Conservation (phyloP, 2,113 vertebrate genomes). For the Xiphophorus couchianus region DNA sequence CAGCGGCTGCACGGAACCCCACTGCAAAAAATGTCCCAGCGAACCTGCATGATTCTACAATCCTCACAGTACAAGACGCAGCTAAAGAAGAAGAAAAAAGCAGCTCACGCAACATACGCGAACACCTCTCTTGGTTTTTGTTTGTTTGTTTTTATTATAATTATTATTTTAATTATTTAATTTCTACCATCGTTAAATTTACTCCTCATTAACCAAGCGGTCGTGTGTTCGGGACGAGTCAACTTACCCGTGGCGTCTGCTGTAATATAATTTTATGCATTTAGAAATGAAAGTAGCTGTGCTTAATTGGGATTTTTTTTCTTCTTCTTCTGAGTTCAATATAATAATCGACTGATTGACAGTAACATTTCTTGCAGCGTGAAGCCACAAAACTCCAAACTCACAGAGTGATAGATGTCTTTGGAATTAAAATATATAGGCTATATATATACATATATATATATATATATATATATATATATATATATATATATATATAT, state of each 20-base stretch:
- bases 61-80: neutral
- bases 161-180: neutral
- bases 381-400: slow-evolving; percentile 30
- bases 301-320: slow-evolving; percentile 27
- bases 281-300: neutral
- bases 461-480: too few relatives aligned
- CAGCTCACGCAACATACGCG: neutral
- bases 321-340: neutral
- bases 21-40: slow-evolving; percentile 57
- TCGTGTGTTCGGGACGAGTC: neutral
- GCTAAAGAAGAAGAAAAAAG: neutral
- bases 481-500: too few relatives aligned
- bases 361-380: slow-evolving; percentile 64
- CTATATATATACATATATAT: too few relatives aligned
- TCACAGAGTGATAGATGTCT: neutral
- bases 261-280: neutral
- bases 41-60: slow-evolving; percentile 15
- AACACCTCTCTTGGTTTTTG: neutral
- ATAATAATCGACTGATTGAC: slow-evolving; percentile 15
- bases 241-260: neutral
- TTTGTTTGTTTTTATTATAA: neutral
- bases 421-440: neutral
- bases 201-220: neutral
- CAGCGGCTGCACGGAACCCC: slow-evolving; percentile 28
- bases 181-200: neutral